Evolutionary conservation across 2,113 vertebrate genomes (phyloP), one percentile per base, ranked within the genome.

Genomic region (Ammodytes dubius): DNA sequence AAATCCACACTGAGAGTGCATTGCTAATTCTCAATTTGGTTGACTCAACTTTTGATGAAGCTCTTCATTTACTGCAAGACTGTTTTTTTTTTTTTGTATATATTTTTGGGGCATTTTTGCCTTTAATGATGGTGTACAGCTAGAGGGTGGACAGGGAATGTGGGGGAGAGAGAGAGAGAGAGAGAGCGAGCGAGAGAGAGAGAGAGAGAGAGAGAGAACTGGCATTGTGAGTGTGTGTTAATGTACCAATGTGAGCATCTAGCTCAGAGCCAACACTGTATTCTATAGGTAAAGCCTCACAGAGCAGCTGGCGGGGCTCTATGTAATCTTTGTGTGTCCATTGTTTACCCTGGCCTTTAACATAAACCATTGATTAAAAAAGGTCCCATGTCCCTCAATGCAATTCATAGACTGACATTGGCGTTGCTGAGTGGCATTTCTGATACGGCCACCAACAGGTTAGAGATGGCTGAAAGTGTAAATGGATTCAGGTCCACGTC

Each of bases 401-500:
- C 7, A 53, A 7, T 45, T 39, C 27, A 8, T 2, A 39, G 4
- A 74, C 14, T 35, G 15, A 47, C 17, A 42, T 45, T 4, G 7
- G n/a, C 4, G 3, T n/a, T 6, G 37, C 42, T 14, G 10, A 54
- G 7, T 15, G 17, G 40, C 14, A 43, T 52, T 50, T 14, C 46
- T 46, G 37, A 60, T 70, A 60, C 19, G 58, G 14, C 56, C 49
- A n/a, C 43, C 35, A 35, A 52, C n/a, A 42, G 50, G n/a, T 73
- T 37, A 67, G n/a, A 70, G 19, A 60, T 57, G 19, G 19, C 19
- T 50, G 6, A 17, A 53, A 66, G 50, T 75, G 84, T n/a, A 70
- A 27, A 27, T 27, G 27, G 27, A 74, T 60, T 77, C 72, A 67
- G 61, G 27, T 43, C 46, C 7, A 75, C 6, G 1, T 47, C 66